Evolutionary conservation across 2,888 invertebrate genomes (phyloP).

Genomic region (Calephelis perditalis): DNA sequence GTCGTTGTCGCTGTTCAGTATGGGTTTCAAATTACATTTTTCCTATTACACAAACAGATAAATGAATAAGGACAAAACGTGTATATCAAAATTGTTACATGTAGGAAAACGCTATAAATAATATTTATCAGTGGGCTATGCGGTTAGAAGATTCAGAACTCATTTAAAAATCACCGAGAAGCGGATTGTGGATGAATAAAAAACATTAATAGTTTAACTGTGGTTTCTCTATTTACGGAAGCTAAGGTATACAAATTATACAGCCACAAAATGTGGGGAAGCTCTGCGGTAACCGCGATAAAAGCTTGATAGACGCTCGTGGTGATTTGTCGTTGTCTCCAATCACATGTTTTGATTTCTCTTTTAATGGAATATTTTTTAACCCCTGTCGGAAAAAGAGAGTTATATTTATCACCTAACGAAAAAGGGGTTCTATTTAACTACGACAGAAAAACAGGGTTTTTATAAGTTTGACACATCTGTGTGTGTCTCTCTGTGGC

Average conservation of each 20-base stretch:
- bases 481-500: too few relatives aligned
- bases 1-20: too few relatives aligned
- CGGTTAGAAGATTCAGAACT: constrained; percentile 34
- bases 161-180: constrained; percentile 46
- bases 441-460: too few relatives aligned
- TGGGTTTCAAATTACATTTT: too few relatives aligned
- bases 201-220: constrained; percentile 64
- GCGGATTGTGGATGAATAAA: constrained; percentile 50
- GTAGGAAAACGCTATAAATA: neutral
- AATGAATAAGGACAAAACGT: too few relatives aligned
- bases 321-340: constrained; percentile 23
- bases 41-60: too few relatives aligned
- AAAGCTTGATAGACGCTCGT: constrained; percentile 31
- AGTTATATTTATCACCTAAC: too few relatives aligned
- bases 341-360: neutral
- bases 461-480: too few relatives aligned
- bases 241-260: constrained; percentile 58
- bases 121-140: constrained; percentile 5
- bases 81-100: too few relatives aligned
- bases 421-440: too few relatives aligned
- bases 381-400: too few relatives aligned
- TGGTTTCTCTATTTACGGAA: constrained; percentile 75
- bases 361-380: too few relatives aligned
- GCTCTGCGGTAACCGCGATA: constrained; percentile 47
- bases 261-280: constrained; percentile 48